Evolutionary conservation across 2,113 vertebrate genomes (phyloP).

Genomic region (Nothoprocta pentlandii): DNA sequence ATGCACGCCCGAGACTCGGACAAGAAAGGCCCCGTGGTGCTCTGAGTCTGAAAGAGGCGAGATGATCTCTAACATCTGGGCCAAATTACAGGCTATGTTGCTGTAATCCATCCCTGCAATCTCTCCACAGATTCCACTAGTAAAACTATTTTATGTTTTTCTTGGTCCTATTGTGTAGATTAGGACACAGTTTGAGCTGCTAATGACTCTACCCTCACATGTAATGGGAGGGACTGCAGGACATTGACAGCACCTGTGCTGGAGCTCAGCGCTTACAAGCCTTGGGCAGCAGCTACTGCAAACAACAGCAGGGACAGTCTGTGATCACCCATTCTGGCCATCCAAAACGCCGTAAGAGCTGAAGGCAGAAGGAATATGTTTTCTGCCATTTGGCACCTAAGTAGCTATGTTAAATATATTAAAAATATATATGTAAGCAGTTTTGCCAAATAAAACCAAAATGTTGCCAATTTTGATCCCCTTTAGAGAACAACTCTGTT

Average conservation of each 20-base stretch:
- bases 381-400: not conserved
- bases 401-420: not conserved
- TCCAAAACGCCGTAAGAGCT: not conserved
- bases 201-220: not conserved
- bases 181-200: not conserved
- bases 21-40: not conserved
- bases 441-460: not conserved
- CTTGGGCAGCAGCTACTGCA: not conserved
- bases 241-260: not conserved
- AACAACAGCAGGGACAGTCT: not conserved
- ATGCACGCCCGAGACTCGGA: not conserved
- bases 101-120: not conserved
- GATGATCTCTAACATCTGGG: not conserved
- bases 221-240: not conserved
- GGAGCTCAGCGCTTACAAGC: not conserved
- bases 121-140: not conserved
- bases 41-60: not conserved
- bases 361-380: not conserved
- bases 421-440: not conserved
- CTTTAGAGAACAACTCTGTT: not conserved
- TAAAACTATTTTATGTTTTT: slow-evolving; percentile 1
- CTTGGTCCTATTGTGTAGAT: not conserved
- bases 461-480: not conserved
- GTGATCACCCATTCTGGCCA: not conserved
- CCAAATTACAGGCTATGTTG: not conserved